Conservation (phyloP, 1,140 invertebrate genomes). For the silkworm (Bombyx mori) region DNA sequence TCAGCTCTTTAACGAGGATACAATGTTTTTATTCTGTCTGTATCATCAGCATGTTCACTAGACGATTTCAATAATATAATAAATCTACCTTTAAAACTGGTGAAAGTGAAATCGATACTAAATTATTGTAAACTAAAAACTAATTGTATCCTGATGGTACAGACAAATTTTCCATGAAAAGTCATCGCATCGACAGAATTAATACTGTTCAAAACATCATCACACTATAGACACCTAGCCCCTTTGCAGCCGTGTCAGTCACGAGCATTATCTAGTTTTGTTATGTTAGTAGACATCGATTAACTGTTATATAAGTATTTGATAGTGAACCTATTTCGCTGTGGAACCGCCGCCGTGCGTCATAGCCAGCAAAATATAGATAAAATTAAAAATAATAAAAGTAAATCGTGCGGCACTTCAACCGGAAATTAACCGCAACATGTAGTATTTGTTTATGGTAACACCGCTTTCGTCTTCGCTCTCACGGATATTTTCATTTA, state of each 20-base stretch:
- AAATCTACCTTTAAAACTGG: too few relatives aligned
- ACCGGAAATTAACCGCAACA: slow-evolving; percentile 47
- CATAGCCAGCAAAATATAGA: slow-evolving; percentile 44
- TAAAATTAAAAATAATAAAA: slow-evolving; percentile 40
- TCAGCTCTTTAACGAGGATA: too few relatives aligned
- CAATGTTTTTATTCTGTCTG: too few relatives aligned
- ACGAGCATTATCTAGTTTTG: slow-evolving; percentile 53
- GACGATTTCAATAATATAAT: too few relatives aligned
- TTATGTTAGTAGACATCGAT: slow-evolving; percentile 68
- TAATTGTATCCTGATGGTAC: not conserved
- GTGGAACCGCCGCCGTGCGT: slow-evolving; percentile 52
- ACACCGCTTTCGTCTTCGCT: slow-evolving; percentile 13
- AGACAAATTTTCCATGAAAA: slow-evolving; percentile 19
- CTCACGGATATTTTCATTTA: slow-evolving; percentile 12
- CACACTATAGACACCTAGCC: slow-evolving; percentile 60
- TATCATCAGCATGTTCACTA: too few relatives aligned
- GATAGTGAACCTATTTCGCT: slow-evolving; percentile 31
- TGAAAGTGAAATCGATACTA: too few relatives aligned
- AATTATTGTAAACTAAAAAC: too few relatives aligned
- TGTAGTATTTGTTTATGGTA: slow-evolving; percentile 27
- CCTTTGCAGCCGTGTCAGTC: slow-evolving; percentile 50
- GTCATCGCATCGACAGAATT: slow-evolving; percentile 28
- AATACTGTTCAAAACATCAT: slow-evolving; percentile 40
- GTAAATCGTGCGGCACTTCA: slow-evolving; percentile 31
- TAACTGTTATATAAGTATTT: slow-evolving; percentile 41